Evolutionary conservation across 1,140 invertebrate species (phyloP).

Genomic region (Sipha flava): DNA sequence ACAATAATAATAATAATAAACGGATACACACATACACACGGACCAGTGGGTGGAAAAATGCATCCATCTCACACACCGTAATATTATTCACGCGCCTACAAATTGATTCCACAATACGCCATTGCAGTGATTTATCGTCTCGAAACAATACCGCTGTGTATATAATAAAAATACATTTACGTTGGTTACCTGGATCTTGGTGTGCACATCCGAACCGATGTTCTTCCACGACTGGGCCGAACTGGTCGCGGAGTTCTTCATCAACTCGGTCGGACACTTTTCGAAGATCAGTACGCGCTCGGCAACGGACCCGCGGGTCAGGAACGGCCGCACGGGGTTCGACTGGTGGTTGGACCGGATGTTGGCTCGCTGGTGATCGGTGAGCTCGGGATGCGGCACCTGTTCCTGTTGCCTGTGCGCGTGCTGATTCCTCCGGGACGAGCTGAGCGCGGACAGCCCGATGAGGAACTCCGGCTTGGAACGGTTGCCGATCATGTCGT

Average conservation of each 20-base stretch:
- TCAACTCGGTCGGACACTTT: conserved; percentile 73
- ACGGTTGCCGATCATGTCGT: conserved; percentile 38
- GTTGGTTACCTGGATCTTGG: conserved; percentile 59
- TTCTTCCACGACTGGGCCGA: conserved; percentile 52
- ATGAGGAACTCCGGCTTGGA: conserved; percentile 43
- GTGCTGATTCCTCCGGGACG: conserved; percentile 34
- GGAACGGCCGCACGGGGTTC: conserved; percentile 71
- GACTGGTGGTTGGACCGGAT: conserved; percentile 18
- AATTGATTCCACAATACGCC: background rate
- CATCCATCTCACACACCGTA: background rate
- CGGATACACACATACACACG: background rate
- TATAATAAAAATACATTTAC: background rate
- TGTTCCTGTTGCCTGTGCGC: conserved; percentile 22
- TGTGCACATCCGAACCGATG: conserved; percentile 53
- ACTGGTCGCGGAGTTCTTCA: conserved; percentile 51
- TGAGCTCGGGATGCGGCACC: conserved; percentile 60
- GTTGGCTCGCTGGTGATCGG: conserved; percentile 56
- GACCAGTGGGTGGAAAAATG: background rate
- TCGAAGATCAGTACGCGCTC: conserved; percentile 86
- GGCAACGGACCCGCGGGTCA: conserved; percentile 81
- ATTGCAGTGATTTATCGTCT: too few relatives aligned
- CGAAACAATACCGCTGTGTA: too few relatives aligned
- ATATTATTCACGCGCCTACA: background rate
- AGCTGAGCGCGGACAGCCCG: background rate
- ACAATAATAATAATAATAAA: background rate